These are phyloP conservation scores for Drosophila kokeensis DNA, from an alignment of 2,888 invertebrate genomes.

Conservation along the genomic window DNA sequence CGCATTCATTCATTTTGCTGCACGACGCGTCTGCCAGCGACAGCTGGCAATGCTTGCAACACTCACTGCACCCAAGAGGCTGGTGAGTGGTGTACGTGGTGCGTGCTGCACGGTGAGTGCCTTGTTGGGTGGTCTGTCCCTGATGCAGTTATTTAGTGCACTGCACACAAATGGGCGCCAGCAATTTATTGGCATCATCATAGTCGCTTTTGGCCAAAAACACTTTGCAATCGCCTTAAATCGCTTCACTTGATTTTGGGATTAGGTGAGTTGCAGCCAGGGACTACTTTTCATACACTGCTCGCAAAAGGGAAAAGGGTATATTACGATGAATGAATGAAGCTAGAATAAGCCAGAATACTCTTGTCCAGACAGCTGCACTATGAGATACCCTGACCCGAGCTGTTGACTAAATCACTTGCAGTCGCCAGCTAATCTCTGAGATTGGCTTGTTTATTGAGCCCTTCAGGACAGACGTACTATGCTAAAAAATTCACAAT, in stretches of 20 bases:
- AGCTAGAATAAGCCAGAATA: background rate
- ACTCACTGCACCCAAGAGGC: slow-evolving; percentile 3
- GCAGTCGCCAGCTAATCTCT: background rate
- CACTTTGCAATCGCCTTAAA: slow-evolving; percentile 18
- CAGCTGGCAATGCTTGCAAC: slow-evolving; percentile 43
- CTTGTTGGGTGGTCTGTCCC: background rate
- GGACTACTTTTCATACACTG: background rate
- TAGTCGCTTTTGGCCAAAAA: slow-evolving; percentile 17
- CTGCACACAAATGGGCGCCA: slow-evolving; percentile 26
- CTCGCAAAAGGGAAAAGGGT: too few relatives aligned
- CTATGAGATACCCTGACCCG: background rate
- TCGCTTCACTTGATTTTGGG: slow-evolving; percentile 9
- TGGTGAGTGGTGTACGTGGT: background rate
- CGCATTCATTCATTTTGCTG: slow-evolving; percentile 51
- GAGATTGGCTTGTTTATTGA: background rate
- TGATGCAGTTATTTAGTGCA: slow-evolving; percentile 41
- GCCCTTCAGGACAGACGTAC: background rate
- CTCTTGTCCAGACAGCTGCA: background rate
- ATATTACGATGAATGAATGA: background rate
- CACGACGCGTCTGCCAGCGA: slow-evolving; percentile 34
- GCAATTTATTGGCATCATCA: slow-evolving; percentile 39
- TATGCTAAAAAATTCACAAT: background rate
- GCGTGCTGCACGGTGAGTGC: slow-evolving; percentile 3
- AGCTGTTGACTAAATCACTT: background rate
- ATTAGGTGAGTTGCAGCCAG: background rate